Evolutionary conservation across 2,797 vertebrate species (phyloP).

Genomic region (Acipenser ruthenus): DNA sequence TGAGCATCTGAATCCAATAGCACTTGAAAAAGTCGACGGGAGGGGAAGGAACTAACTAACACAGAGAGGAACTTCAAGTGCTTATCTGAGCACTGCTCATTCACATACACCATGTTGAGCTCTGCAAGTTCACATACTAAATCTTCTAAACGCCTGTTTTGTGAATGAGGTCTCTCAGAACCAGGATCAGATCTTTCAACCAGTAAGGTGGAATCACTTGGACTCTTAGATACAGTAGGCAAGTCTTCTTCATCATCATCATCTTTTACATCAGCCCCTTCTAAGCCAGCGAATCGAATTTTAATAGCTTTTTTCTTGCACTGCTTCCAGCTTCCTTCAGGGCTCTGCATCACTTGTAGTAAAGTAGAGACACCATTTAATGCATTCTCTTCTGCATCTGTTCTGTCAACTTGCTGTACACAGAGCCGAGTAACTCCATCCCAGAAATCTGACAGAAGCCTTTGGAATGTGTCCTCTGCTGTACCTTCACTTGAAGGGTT

Average conservation of each 20-base stretch:
- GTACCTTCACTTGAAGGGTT: conserved; percentile 34
- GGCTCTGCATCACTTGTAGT: conserved; percentile 75
- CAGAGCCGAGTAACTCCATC: conserved; percentile 66
- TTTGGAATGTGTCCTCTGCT: conserved; percentile 48
- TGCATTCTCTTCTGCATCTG: conserved; percentile 58
- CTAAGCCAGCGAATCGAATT: conserved; percentile 66
- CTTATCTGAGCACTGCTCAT: conserved; percentile 71
- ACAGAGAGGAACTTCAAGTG: conserved; percentile 84
- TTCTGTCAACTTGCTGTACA: conserved; percentile 52
- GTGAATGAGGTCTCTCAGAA: conserved; percentile 32
- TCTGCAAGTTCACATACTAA: conserved; percentile 80
- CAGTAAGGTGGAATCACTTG: no score
- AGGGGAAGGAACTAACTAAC: conserved; percentile 76
- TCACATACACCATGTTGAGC: conserved; percentile 76
- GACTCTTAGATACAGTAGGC: no score
- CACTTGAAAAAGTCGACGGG: conserved; percentile 69
- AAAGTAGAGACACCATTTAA: conserved; percentile 72
- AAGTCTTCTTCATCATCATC: conserved; percentile 31
- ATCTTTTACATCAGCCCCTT: conserved; percentile 41
- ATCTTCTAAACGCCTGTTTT: conserved; percentile 71
- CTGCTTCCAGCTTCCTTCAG: conserved; percentile 39
- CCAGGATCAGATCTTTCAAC: no score
- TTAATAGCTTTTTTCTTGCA: conserved; percentile 66
- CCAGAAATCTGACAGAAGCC: conserved; percentile 78
- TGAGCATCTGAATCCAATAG: conserved; percentile 53